phyloP scores from a whole-genome alignment of 2,888 invertebrate species.

The Linnaemya vulpina region DNA sequence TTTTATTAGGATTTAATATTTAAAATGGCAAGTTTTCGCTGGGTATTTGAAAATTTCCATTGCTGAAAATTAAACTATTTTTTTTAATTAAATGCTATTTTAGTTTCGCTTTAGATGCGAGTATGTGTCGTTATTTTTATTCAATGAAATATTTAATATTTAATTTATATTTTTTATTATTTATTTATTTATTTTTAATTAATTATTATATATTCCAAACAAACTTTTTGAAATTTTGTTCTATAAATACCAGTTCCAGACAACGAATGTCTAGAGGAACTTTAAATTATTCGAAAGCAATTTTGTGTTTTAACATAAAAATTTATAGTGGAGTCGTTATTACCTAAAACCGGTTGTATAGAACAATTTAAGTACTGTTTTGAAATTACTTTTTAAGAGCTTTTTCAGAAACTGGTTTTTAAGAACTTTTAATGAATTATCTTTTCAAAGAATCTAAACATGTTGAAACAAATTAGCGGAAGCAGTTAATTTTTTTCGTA shows the following conservation, averaged over 20 bases:
- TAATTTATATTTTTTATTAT: too few relatives aligned
- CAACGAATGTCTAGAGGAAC: neutral
- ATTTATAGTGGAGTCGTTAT: neutral
- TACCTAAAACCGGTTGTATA: neutral
- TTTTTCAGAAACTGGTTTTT: neutral
- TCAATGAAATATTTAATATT: too few relatives aligned
- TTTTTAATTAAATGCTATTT: too few relatives aligned
- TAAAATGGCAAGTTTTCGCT: neutral
- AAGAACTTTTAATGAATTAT: too few relatives aligned
- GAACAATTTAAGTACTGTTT: neutral
- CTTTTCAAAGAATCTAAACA: neutral
- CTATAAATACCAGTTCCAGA: neutral
- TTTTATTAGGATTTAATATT: neutral
- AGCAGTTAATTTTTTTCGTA: too few relatives aligned
- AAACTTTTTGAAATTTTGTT: neutral
- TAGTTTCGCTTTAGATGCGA: too few relatives aligned
- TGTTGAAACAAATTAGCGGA: neutral
- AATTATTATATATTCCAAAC: neutral
- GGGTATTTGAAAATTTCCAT: neutral
- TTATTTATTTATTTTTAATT: neutral
- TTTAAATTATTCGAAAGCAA: neutral
- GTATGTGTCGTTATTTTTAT: too few relatives aligned
- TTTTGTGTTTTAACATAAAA: too few relatives aligned
- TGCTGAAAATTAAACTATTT: slow-evolving; percentile 6
- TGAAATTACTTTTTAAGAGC: neutral